Percentiles rank a stretch among this genome's conserved stretches.
phyloP scores from a whole-genome alignment of 2,797 vertebrate genomes.

The Chrysolophus pictus region DNA sequence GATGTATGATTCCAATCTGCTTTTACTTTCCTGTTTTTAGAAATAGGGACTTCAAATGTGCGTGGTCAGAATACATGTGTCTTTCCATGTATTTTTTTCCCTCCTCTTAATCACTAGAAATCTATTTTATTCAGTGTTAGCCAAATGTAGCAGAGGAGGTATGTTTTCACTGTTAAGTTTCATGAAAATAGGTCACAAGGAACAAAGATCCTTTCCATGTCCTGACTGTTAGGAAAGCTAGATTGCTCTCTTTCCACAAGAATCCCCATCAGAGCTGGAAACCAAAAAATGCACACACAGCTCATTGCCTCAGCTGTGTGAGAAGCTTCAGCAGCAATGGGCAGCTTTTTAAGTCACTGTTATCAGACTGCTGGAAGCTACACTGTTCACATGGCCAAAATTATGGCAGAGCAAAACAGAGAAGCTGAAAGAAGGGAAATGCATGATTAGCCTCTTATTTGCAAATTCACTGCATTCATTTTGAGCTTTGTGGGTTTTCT shows the following conservation, averaged over 20 bases:
- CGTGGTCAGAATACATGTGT: not conserved
- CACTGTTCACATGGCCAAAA: not conserved
- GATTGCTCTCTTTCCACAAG: not conserved
- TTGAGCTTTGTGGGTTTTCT: not conserved
- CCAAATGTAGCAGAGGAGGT: not conserved
- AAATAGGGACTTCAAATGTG: not conserved
- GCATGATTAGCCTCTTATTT: not conserved
- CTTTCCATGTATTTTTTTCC: not conserved
- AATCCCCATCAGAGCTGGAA: not conserved
- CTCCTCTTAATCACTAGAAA: not conserved
- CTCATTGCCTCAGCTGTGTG: not conserved
- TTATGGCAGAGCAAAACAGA: not conserved
- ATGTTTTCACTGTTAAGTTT: not conserved
- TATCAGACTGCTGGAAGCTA: not conserved
- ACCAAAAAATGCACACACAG: rapidly evolving
- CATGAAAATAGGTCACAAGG: not conserved
- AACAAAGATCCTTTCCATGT: not conserved
- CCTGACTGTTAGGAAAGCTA: not conserved
- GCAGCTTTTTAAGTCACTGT: not conserved
- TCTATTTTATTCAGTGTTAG: not conserved
- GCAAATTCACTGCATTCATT: not conserved
- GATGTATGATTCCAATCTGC: not conserved
- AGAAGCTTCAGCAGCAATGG: not conserved
- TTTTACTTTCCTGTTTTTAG: not conserved
- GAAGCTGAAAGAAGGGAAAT: not conserved